Evolutionary conservation across 2,113 vertebrate genomes (phyloP), one percentile per base, ranked within the genome.

Genomic region (Larimichthys crocea): DNA sequence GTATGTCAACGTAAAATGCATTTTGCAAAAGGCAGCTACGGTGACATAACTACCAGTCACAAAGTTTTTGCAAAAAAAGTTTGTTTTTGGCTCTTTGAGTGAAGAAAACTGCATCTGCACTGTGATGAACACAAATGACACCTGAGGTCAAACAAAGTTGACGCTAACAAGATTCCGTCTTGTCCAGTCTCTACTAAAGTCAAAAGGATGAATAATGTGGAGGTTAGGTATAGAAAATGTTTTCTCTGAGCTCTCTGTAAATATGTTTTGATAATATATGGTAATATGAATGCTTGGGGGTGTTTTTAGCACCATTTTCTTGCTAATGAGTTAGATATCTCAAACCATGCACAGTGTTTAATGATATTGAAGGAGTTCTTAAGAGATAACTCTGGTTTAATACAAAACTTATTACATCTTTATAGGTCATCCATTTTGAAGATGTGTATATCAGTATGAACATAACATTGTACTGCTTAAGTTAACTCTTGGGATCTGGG

Each of bases 71-170:
- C 3, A n/a, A 17, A 46, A 50, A 53, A 59, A 26, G 49, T 53
- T 67, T 55, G 40, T 35, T 35, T 35, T 35, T 35, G 6, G 1
- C 35, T 24, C 16, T 15, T 20, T 10, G 63, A 60, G 7, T 26
- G 15, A 20, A 56, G 4, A 60, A 22, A 48, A 3, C 20, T 55
- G 48, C 46, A 24, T 20, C 53, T 68, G 48, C 31, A 57, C 48
- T 74, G 56, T 49, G 31, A 19, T 35, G 17, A 61, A 49, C 59
- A 70, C 10, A 22, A 40, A 69, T 55, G 60, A 48, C 29, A n/a
- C 53, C 72, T n/a, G 24, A 65, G 64, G 71, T 79, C 71, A 76
- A 67, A 55, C 72, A 17, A 71, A 61, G 60, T n/a, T n/a, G 69
- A 60, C 11, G 20, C 15, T 4, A 52, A 57, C 24, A 50, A 67